phyloP scores from a whole-genome alignment of 1,140 invertebrate species.

The Scylla paramamosain region DNA sequence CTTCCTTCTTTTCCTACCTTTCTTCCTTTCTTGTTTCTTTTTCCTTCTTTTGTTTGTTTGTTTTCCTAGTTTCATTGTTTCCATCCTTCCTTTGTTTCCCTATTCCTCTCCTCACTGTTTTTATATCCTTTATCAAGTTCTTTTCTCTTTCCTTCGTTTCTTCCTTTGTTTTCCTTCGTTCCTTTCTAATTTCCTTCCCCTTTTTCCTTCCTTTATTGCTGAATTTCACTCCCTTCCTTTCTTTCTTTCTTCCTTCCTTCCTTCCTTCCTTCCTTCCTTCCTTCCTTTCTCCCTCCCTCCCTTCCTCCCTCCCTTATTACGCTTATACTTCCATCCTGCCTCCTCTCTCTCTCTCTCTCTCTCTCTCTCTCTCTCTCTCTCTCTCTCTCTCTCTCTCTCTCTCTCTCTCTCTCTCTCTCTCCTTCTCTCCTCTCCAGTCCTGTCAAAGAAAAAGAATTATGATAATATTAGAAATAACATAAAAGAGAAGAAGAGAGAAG shows the following conservation, averaged over 20 bases:
- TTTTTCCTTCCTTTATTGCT: neutral
- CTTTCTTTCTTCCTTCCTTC: too few species aligned
- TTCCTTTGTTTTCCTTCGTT: too few species aligned
- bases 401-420: too few species aligned
- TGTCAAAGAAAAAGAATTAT: too few species aligned
- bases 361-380: too few species aligned
- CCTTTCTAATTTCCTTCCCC: neutral
- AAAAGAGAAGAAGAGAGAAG: too few species aligned
- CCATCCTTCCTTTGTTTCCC: neutral
- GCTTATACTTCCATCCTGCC: neutral
- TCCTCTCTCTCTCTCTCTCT: too few species aligned
- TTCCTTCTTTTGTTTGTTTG: neutral
- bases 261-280: neutral
- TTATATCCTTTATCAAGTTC: neutral
- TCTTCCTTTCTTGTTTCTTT: neutral
- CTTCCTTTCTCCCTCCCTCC: neutral
- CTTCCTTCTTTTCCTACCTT: neutral
- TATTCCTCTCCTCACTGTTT: neutral
- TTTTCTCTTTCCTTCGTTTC: too few species aligned
- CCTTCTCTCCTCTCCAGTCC: too few species aligned
- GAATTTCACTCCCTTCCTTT: neutral
- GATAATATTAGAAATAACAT: too few species aligned
- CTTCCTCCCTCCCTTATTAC: neutral
- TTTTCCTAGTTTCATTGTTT: neutral
- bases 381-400: too few species aligned